These are phyloP conservation scores for Drosophila picticornis DNA, from an alignment of 2,888 invertebrate species.

Conservation along the genomic window DNA sequence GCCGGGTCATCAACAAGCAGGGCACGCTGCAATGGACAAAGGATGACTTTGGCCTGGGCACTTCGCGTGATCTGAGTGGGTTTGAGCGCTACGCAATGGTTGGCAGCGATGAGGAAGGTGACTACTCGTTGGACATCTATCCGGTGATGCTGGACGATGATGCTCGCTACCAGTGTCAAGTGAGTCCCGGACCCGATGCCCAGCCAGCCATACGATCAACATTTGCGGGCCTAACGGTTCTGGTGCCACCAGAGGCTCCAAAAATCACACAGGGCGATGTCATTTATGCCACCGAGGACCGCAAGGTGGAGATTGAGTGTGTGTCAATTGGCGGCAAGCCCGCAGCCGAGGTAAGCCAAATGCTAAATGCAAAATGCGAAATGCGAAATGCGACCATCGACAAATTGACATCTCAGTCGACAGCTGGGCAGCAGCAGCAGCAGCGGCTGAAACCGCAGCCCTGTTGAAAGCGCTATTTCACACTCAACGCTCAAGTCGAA, in stretches of 20 bases:
- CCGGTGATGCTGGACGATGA: constrained; percentile 97
- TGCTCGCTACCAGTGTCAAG: constrained; percentile 97
- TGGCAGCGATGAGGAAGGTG: constrained; percentile 96
- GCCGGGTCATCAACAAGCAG: constrained; percentile 94
- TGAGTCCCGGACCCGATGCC: constrained; percentile 91
- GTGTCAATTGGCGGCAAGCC: constrained; percentile 96
- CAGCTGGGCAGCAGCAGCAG: not conserved
- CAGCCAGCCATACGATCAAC: constrained; percentile 93
- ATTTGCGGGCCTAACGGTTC: constrained; percentile 93
- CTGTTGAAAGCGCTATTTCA: constrained; percentile 47
- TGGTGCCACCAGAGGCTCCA: constrained; percentile 96
- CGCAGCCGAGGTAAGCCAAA: constrained; percentile 92
- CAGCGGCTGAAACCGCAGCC: constrained; percentile 42
- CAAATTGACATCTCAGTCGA: constrained; percentile 1
- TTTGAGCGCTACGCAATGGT: constrained; percentile 98
- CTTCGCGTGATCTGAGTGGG: constrained; percentile 94
- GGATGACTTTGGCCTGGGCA: constrained; percentile 97
- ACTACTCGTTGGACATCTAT: constrained; percentile 95
- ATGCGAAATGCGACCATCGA: not conserved
- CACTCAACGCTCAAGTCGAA: constrained; percentile 27
- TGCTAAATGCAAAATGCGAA: constrained; percentile 1
- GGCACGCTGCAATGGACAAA: constrained; percentile 98
- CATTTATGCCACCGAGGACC: constrained; percentile 94
- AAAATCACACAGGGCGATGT: constrained; percentile 94
- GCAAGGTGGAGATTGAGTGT: constrained; percentile 95